Evolutionary conservation across 92 coral and sea anemone species (phyloP), one percentile per base, ranked within the genome.

Genomic region (Bergia sp.): DNA sequence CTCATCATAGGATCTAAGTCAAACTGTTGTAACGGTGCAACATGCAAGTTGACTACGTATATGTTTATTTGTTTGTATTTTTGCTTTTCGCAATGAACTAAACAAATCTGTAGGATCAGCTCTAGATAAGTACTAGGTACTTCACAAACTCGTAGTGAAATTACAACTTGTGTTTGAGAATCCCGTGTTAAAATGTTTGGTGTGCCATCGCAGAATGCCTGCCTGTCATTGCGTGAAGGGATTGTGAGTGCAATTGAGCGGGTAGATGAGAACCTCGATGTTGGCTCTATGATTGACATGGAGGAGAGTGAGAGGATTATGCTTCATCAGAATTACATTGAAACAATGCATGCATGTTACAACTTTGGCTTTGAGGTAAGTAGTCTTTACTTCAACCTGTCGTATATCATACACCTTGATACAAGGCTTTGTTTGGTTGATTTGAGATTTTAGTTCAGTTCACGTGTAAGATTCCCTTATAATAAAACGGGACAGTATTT

Each of bases 301-400:
- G 99, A 96, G 0, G 96, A 96, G 47, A 85, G 83, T 79, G 99
- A 96, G 82, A 88, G 92, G 81, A 58, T 87, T 2, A 86, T 89
- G 86, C 94, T 95, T 74, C 86, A 87, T 57, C 94, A 93, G 74
- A 95, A 92, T 15, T 91, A 93, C 75, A 93, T 94, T 50, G 98
- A 96, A 69, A 96, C 99, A 6, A 93, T 95, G 94, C 98, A 96
- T 37, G 81, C 91, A 64, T 96, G 98, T 39, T 96, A 85, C 87
- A 95, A 95, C 90, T 92, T 96, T 94, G 99, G 96, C 38, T 96
- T 96, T 90, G 99, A 96, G 94, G 99, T 96, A 87, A 55, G 89
- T 77, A 20, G 2, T n/a, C 37, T 20, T 8, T 65, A 50, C 47
- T 37, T 21, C 20, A 77, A 4, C 18, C 50, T 7, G 9, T 5